phyloP scores from a whole-genome alignment of 2,797 vertebrate genomes.

The Ptychobarbus kaznakovi region DNA sequence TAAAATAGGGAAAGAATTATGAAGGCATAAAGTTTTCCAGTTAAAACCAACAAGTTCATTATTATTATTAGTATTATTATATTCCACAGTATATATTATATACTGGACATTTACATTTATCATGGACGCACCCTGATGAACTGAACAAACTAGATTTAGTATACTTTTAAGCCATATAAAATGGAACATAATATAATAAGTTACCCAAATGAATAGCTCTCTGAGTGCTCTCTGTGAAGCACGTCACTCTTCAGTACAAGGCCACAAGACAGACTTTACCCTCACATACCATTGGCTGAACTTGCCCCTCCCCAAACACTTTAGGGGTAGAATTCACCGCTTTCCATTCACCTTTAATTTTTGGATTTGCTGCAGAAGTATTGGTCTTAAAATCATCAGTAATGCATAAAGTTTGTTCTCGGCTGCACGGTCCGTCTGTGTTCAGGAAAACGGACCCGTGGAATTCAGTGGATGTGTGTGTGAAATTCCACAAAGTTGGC shows the following conservation, averaged over 20 bases:
- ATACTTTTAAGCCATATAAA: not conserved
- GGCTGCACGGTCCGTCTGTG: slow-evolving; percentile 41
- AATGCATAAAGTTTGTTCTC: slow-evolving; percentile 65
- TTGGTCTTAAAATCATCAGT: not conserved
- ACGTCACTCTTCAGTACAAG: not conserved
- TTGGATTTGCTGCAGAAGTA: not conserved
- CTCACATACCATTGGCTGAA: slow-evolving; percentile 40
- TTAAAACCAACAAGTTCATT: not conserved
- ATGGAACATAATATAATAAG: not conserved
- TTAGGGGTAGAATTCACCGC: not conserved
- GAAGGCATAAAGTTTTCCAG: not conserved
- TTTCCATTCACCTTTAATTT: not conserved
- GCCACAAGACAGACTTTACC: slow-evolving; percentile 33
- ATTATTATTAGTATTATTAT: not conserved
- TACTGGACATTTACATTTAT: not conserved
- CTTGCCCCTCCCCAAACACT: not conserved
- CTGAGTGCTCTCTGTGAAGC: not conserved
- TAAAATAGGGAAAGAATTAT: not conserved
- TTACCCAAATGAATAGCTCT: not conserved
- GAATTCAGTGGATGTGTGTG: slow-evolving; percentile 13
- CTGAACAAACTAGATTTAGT: not conserved
- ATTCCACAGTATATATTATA: not conserved
- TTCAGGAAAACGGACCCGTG: slow-evolving; percentile 24
- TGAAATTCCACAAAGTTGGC: slow-evolving; percentile 61
- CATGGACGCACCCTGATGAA: not conserved